A percentile compares a stretch with the other conserved stretches of the same genome.
Evolutionary conservation across 2,888 invertebrate genomes (phyloP).

Genomic region (Meteorus colon): DNA sequence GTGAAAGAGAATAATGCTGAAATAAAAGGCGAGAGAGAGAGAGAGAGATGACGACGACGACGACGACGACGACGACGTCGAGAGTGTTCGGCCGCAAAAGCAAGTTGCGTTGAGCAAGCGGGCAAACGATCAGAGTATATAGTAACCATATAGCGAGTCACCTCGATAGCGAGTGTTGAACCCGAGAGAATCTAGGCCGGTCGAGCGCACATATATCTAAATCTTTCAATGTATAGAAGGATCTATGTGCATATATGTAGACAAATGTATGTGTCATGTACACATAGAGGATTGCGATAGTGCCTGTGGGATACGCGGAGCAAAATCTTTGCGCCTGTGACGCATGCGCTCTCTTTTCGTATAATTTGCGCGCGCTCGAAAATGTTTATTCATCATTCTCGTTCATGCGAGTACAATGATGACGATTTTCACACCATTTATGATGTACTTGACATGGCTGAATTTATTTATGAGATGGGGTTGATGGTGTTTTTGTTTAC

Average conservation of each 20-base stretch:
- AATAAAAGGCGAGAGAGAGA: neutral
- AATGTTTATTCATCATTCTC: constrained; percentile 31
- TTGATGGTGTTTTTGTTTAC: too few relatives aligned
- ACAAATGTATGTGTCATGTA: neutral
- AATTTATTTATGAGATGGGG: too few relatives aligned
- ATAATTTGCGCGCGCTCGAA: neutral
- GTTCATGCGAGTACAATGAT: neutral
- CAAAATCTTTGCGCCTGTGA: constrained; percentile 35
- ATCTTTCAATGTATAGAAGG: neutral
- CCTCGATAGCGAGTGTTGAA: constrained; percentile 74
- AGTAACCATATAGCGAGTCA: constrained; percentile 60
- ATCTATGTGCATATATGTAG: constrained; percentile 5
- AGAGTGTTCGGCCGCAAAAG: constrained; percentile 37
- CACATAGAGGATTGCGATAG: constrained; percentile 39
- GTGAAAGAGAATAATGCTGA: neutral
- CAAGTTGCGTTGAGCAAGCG: constrained; percentile 60
- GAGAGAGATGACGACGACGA: neutral
- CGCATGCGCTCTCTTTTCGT: constrained; percentile 36
- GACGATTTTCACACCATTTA: too few relatives aligned
- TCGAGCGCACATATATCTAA: constrained; percentile 73
- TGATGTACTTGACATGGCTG: too few relatives aligned
- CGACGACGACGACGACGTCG: too few relatives aligned
- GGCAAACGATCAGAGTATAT: constrained; percentile 56
- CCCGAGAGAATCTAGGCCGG: constrained; percentile 74
- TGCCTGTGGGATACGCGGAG: constrained; percentile 42